These are phyloP conservation scores for Batillaria attramentaria DNA, from an alignment of 1,140 invertebrate genomes.

Conservation along the genomic window DNA sequence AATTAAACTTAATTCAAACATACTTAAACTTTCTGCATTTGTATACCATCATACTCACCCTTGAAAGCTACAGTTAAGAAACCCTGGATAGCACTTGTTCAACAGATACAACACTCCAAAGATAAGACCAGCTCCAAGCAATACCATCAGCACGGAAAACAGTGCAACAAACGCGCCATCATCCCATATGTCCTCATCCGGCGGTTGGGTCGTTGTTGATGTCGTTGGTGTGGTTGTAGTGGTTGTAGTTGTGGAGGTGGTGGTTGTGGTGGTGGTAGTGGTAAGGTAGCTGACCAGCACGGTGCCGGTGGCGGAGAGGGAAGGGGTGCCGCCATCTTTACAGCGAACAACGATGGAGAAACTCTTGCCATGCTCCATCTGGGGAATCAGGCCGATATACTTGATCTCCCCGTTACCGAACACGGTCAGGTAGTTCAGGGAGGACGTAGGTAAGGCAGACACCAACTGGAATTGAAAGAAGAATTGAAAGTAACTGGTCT, in stretches of 20 bases:
- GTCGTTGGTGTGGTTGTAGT: conserved; percentile 30
- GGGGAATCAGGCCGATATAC: conserved; percentile 29
- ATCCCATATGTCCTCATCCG: conserved; percentile 34
- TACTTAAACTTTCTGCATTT: no score
- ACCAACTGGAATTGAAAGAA: no score
- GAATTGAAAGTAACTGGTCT: no score
- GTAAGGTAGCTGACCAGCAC: conserved; percentile 32
- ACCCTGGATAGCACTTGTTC: no score
- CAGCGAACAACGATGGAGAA: conserved; percentile 33
- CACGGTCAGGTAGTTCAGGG: conserved; percentile 20
- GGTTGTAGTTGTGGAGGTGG: conserved; percentile 34
- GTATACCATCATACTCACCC: no score
- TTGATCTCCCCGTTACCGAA: conserved; percentile 26
- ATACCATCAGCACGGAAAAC: conserved; percentile 37
- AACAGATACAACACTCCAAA: no score
- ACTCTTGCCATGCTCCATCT: conserved; percentile 25
- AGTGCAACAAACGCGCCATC: conserved; percentile 30
- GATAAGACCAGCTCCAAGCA: no score
- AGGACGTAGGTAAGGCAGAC: neutral
- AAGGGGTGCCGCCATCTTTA: conserved; percentile 35
- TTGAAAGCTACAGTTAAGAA: no score
- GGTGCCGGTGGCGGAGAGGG: conserved; percentile 23
- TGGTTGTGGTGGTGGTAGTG: conserved; percentile 38
- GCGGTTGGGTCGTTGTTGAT: conserved; percentile 18
- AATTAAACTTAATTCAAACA: no score